Evolutionary conservation across 2,113 vertebrate species (phyloP).

Genomic region (Pachycephala philippinensis): DNA sequence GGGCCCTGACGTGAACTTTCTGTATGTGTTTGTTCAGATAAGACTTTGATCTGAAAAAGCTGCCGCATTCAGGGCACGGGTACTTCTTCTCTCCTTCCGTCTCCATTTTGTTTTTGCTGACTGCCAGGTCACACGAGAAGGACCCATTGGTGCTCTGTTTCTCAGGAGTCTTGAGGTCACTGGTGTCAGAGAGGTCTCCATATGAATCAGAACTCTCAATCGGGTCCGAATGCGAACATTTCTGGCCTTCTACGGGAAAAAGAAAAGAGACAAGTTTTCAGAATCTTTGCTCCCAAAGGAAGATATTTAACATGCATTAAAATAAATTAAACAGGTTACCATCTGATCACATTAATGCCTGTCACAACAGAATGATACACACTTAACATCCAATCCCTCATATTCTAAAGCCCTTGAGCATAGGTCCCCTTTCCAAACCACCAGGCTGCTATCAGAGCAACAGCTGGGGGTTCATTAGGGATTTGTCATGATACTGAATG

Average conservation of each 20-base stretch:
- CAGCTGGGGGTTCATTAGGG: background rate
- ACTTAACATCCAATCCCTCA: background rate
- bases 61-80: conserved; percentile 89
- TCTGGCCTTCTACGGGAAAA: conserved; percentile 80
- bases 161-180: conserved; percentile 90
- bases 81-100: conserved; percentile 91
- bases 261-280: conserved; percentile 33
- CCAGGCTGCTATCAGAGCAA: background rate
- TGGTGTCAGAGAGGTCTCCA: conserved; percentile 89
- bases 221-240: conserved; percentile 95
- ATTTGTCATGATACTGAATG: background rate
- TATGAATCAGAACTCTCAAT: conserved; percentile 95
- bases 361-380: background rate
- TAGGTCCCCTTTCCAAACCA: background rate
- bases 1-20: conserved; percentile 89
- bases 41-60: conserved; percentile 98
- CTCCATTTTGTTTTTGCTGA: conserved; percentile 85
- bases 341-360: background rate
- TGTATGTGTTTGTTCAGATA: conserved; percentile 99
- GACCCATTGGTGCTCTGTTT: conserved; percentile 87
- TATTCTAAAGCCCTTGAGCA: background rate
- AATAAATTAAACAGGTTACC: background rate
- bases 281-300: background rate
- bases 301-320: background rate
- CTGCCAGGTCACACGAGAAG: conserved; percentile 85